These are phyloP conservation scores for Nymphalis polychloros DNA, from an alignment of 2,888 invertebrate genomes.

Conservation along the genomic window DNA sequence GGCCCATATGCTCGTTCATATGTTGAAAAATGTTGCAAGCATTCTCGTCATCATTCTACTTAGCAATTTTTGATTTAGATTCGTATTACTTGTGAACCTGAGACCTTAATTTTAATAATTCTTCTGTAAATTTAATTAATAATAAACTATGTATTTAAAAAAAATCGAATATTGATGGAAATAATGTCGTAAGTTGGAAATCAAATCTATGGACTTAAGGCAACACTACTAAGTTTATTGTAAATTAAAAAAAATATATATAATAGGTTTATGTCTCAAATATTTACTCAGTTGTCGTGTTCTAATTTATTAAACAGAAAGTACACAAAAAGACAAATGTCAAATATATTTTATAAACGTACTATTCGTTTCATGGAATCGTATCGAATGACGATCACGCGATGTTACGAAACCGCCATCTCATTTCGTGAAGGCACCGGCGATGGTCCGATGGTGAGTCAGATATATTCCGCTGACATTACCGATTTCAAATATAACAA, in stretches of 20 bases:
- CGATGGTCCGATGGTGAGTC: slow-evolving; percentile 33
- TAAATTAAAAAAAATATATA: background rate
- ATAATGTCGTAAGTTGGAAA: no score
- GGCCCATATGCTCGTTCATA: no score
- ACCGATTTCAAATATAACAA: slow-evolving; percentile 14
- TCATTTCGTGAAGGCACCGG: slow-evolving; percentile 32
- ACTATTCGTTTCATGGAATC: slow-evolving; percentile 32
- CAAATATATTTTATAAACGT: slow-evolving; percentile 15
- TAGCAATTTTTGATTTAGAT: no score
- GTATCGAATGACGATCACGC: slow-evolving; percentile 43
- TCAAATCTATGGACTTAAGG: background rate
- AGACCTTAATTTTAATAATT: no score
- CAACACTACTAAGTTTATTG: background rate
- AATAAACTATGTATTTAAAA: no score
- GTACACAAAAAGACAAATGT: slow-evolving; percentile 8
- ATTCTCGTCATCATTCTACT: no score
- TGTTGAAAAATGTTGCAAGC: no score
- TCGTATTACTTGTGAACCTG: no score
- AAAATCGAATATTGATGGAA: no score
- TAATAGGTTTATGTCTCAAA: background rate
- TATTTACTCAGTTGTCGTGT: background rate
- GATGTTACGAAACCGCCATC: slow-evolving; percentile 41
- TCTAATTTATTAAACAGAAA: slow-evolving; percentile 1
- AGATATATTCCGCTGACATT: slow-evolving; percentile 30
- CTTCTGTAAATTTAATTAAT: no score